phyloP scores from a whole-genome alignment of 2,888 invertebrate genomes.

The Mycogona germanica region DNA sequence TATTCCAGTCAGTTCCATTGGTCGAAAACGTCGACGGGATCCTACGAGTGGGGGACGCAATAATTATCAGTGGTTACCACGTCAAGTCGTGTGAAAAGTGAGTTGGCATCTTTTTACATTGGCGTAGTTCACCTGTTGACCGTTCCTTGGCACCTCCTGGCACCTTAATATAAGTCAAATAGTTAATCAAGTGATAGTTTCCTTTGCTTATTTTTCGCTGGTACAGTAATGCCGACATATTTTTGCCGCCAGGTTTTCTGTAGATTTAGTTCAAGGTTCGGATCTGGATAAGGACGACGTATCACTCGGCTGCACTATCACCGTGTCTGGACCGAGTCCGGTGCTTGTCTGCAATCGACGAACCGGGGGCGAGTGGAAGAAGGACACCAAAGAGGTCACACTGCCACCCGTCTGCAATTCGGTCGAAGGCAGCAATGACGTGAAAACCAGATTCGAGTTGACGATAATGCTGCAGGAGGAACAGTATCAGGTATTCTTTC shows the following conservation, averaged over 20 bases:
- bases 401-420: slow-evolving; percentile 6
- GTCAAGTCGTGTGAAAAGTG: slow-evolving; percentile 17
- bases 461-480: slow-evolving; percentile 17
- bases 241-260: slow-evolving; percentile 12
- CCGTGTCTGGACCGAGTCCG: background rate
- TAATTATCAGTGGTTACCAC: slow-evolving; percentile 12
- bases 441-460: slow-evolving; percentile 14
- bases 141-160: no score
- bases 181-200: no score
- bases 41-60: slow-evolving; percentile 17
- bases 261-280: slow-evolving; percentile 17
- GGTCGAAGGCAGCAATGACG: slow-evolving; percentile 9
- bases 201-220: no score
- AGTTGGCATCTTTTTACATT: background rate
- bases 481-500: slow-evolving; percentile 8
- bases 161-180: no score
- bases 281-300: slow-evolving; percentile 19
- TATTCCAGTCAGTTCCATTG: slow-evolving; percentile 16
- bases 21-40: slow-evolving; percentile 17
- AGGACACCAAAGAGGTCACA: slow-evolving; percentile 15
- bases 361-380: slow-evolving; percentile 17
- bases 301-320: slow-evolving; percentile 8
- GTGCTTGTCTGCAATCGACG: slow-evolving; percentile 13
- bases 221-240: background rate
- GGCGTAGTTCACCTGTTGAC: background rate